phyloP scores from a whole-genome alignment of 2,113 vertebrate genomes.

The Asarcornis scutulata region DNA sequence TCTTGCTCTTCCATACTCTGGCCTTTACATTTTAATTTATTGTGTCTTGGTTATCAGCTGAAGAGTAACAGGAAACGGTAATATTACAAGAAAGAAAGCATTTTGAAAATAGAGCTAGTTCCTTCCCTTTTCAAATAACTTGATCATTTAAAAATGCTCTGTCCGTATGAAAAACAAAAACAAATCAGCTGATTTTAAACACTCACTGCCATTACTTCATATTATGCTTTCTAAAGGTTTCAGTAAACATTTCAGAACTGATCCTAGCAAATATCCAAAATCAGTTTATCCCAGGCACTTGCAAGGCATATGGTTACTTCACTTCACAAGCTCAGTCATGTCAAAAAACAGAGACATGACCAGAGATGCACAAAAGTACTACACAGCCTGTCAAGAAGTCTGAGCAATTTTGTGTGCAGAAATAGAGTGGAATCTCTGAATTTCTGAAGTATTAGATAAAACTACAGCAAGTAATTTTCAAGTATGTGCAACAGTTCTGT shows the following conservation, averaged over 20 bases:
- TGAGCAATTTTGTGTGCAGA: background rate
- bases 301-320: background rate
- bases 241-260: background rate
- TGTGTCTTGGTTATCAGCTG: background rate
- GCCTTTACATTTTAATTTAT: background rate
- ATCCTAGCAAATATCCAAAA: background rate
- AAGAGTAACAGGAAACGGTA: background rate
- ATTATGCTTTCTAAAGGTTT: background rate
- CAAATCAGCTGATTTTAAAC: background rate
- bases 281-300: background rate
- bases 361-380: background rate
- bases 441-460: background rate
- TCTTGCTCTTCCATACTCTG: background rate
- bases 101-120: background rate
- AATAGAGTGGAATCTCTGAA: background rate
- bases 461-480: background rate
- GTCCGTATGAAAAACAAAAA: background rate
- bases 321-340: background rate
- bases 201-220: background rate
- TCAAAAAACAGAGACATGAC: rapidly evolving
- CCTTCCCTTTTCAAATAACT: background rate
- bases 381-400: background rate
- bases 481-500: background rate
- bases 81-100: background rate
- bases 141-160: background rate